These are phyloP conservation scores for Ridgeia piscesae DNA, from an alignment of 1,140 invertebrate species.

Conservation along the genomic window DNA sequence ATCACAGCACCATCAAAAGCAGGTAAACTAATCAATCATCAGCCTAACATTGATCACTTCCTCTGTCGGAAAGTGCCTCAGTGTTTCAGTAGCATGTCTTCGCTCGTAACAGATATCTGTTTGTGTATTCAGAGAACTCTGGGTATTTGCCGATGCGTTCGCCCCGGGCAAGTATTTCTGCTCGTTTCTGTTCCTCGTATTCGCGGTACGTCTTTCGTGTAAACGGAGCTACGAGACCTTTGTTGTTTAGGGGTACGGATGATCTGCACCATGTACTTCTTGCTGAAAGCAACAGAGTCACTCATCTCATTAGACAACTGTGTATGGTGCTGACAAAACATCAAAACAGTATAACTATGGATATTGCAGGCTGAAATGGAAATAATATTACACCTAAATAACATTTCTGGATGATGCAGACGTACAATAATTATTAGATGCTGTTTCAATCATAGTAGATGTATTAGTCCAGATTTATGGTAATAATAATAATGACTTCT, in stretches of 20 bases:
- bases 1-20: not conserved
- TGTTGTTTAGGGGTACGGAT: conserved; percentile 46
- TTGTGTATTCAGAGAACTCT: conserved; percentile 49
- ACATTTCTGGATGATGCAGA: not conserved
- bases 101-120: conserved; percentile 40
- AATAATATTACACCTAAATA: not conserved
- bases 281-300: conserved; percentile 37
- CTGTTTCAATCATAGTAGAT: not conserved
- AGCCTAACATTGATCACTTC: not conserved
- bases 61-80: not conserved
- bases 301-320: not conserved
- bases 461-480: not conserved
- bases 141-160: conserved; percentile 44
- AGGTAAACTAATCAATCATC: not conserved
- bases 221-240: conserved; percentile 45
- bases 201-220: conserved; percentile 45
- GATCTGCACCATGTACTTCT: conserved; percentile 53
- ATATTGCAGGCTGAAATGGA: not conserved
- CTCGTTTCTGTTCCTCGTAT: conserved; percentile 37
- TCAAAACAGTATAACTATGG: not conserved
- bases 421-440: not conserved
- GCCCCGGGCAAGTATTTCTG: conserved; percentile 31
- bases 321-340: not conserved
- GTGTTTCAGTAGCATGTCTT: conserved; percentile 19
- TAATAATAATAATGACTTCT: too few relatives aligned